These are phyloP conservation scores for Thereva nobilitata DNA, from an alignment of 2,888 invertebrate genomes.

Conservation along the genomic window DNA sequence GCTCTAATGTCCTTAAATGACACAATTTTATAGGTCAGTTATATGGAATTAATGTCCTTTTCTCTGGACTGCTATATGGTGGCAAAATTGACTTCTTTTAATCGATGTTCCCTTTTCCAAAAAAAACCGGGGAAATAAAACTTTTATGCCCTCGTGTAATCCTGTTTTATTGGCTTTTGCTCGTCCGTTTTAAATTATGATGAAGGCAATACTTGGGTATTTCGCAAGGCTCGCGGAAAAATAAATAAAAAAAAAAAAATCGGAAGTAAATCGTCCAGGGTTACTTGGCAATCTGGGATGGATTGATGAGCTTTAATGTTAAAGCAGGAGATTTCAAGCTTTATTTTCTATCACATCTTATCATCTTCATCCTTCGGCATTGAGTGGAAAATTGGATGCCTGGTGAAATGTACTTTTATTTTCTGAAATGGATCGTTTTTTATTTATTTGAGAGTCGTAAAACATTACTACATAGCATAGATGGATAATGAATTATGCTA, in stretches of 20 bases:
- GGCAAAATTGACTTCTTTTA: slow-evolving; percentile 10
- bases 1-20: background rate
- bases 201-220: background rate
- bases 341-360: slow-evolving; percentile 29
- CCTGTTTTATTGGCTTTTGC: slow-evolving; percentile 12
- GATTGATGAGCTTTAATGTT: slow-evolving; percentile 24
- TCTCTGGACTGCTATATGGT: background rate
- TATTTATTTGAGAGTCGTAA: too few relatives aligned
- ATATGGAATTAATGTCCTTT: background rate
- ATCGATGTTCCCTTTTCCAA: slow-evolving; percentile 21
- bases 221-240: slow-evolving; percentile 5
- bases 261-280: too few relatives aligned
- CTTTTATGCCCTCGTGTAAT: slow-evolving; percentile 22
- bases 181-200: slow-evolving; percentile 19
- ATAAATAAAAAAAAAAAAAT: background rate
- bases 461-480: too few relatives aligned
- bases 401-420: too few relatives aligned
- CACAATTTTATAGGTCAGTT: background rate
- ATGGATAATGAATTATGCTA: too few relatives aligned
- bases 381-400: slow-evolving; percentile 11
- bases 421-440: too few relatives aligned
- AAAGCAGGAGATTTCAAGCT: background rate
- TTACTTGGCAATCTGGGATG: background rate
- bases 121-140: slow-evolving; percentile 7
- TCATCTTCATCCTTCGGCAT: slow-evolving; percentile 6